Base-by-base conservation (phyloP, 2,113 vertebrate species). In the Acrocephalus kingi region DNA sequence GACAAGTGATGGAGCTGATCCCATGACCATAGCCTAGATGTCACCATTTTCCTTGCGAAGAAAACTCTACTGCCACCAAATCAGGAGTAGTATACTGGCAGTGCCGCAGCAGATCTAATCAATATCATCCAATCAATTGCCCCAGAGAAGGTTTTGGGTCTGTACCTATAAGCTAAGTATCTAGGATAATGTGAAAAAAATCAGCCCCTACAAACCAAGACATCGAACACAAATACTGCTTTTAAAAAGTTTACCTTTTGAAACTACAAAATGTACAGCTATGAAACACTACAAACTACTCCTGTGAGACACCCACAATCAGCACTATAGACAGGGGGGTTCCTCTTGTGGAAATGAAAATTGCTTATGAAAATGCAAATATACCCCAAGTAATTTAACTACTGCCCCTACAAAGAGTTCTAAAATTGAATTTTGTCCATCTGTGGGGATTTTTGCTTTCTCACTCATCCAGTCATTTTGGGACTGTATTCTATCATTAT, bases 101-200 rank as follows among this genome's bases (percentile, higher is more conserved):
- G 68, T 78, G 81, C 78, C 92, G 85, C 88, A 95, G 41, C 72
- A 96, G 80, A 89, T 86, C 83, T 96, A 76, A 80, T 81, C n/a
- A n/a, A 7, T 69, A 76, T 6, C 35, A 86, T 46, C 43, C 58
- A 52, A 22, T 6, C 49, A 75, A 41, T 31, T 82, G 78, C 79
- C 95, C 74, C 69, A 85, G 87, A 84, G 88, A 93, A 78, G n/a
- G n/a, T 90, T 97, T 97, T 93, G 97, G 86, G 82, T 95, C 71
- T 96, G 71, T 72, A 58, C 48, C 41, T 85, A 84, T 49, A 96
- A 97, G 61, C 58, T 49, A 87, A 91, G 59, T 89, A 94, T 95
- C 93, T 93, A 97, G 66, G 46, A 95, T 35, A 80, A 97, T 28
- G 48, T 91, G n/a, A 88, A 95, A 97, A 89, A 83, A 71, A 41